Percentiles rank a stretch among this genome's conserved stretches.
Evolutionary conservation across 2,113 vertebrate species (phyloP).

Genomic region (Tauraco erythrolophus): DNA sequence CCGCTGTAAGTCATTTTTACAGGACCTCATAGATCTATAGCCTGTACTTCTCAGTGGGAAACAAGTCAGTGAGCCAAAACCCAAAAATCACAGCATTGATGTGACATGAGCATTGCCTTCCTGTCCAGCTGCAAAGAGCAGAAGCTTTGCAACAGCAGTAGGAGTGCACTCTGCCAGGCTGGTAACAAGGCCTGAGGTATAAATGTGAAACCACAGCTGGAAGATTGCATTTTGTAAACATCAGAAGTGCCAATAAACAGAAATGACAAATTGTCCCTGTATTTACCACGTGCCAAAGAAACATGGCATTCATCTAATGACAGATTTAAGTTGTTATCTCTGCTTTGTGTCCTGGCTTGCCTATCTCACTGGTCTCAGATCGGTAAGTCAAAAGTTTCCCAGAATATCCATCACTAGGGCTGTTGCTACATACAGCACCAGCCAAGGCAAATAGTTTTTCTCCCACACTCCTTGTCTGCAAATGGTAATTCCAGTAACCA

Average conservation of each 20-base stretch:
- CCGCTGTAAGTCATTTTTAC: background rate
- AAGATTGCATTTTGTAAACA: background rate
- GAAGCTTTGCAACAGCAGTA: rapidly evolving
- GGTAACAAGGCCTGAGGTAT: background rate
- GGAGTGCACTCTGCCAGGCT: rapidly evolving
- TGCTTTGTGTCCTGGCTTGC: background rate
- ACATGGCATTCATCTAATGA: background rate
- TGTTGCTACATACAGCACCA: background rate
- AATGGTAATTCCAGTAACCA: background rate
- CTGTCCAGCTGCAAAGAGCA: background rate
- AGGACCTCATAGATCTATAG: no score
- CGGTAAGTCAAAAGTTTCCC: background rate
- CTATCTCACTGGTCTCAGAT: background rate
- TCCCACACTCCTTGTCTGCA: background rate
- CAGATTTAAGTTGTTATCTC: background rate
- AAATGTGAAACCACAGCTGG: background rate
- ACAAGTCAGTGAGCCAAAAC: background rate
- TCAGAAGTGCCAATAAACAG: background rate
- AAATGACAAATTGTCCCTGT: background rate
- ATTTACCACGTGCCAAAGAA: background rate
- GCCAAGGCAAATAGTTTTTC: background rate
- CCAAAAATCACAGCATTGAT: rapidly evolving
- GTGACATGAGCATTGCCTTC: background rate
- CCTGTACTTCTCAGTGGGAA: background rate
- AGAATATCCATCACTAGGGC: background rate